phyloP scores from a whole-genome alignment of 2,888 invertebrate genomes.

The Ferrisia virgata region DNA sequence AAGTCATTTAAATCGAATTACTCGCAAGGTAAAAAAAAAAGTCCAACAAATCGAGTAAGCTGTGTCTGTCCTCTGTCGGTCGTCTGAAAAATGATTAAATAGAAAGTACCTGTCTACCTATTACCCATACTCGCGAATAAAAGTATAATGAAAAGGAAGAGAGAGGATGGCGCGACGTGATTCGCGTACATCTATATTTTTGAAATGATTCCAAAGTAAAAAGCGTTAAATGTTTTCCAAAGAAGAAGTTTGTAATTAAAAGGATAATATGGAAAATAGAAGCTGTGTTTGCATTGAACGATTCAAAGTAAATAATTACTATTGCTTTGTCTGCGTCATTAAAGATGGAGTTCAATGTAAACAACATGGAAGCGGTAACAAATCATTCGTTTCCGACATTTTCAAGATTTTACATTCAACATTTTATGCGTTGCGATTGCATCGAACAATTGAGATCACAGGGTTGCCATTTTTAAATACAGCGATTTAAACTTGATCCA shows the following conservation, averaged over 20 bases:
- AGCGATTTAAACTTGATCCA: slow-evolving; percentile 12
- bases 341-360: background rate
- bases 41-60: background rate
- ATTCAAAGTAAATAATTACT: slow-evolving; percentile 24
- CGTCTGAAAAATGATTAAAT: background rate
- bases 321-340: slow-evolving; percentile 23
- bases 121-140: background rate
- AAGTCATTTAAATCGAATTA: background rate
- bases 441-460: background rate
- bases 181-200: background rate
- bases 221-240: background rate
- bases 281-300: background rate
- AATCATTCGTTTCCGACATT: slow-evolving; percentile 23
- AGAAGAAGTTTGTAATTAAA: background rate
- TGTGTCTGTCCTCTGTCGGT: background rate
- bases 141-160: background rate
- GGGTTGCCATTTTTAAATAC: background rate
- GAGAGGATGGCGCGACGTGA: background rate
- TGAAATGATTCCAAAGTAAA: slow-evolving; percentile 1
- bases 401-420: slow-evolving; percentile 6
- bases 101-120: background rate
- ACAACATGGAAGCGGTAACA: background rate
- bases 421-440: background rate
- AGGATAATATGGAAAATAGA: slow-evolving; percentile 3
- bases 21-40: background rate